These are phyloP conservation scores for Neoniphon sammara DNA, from an alignment of 2,797 vertebrate species.

Conservation along the genomic window DNA sequence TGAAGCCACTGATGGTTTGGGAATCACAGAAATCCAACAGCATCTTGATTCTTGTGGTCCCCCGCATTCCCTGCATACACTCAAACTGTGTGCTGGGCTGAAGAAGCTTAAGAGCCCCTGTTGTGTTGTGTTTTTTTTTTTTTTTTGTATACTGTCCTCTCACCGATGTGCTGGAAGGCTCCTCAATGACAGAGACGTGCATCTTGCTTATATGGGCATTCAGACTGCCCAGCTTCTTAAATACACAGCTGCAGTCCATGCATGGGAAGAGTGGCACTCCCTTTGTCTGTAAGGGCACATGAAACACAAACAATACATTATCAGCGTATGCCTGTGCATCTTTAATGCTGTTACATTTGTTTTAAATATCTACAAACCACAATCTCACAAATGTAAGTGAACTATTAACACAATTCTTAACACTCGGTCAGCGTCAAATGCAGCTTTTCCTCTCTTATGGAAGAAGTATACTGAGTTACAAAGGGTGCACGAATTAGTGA, in stretches of 20 bases:
- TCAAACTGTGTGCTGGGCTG: not conserved
- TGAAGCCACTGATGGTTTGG: no score
- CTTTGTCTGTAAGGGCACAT: slow-evolving; percentile 72
- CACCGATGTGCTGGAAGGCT: slow-evolving; percentile 78
- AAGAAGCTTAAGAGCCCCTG: not conserved
- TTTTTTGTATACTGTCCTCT: slow-evolving; percentile 36
- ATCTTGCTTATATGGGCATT: slow-evolving; percentile 99
- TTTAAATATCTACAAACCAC: no score
- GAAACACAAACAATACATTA: slow-evolving; percentile 16
- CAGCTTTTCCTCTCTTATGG: no score
- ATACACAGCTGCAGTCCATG: slow-evolving; percentile 97
- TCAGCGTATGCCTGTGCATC: not conserved
- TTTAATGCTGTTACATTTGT: not conserved
- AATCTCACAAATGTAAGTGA: no score
- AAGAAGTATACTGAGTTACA: not conserved
- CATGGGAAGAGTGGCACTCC: slow-evolving; percentile 84
- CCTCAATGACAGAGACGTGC: slow-evolving; percentile 90
- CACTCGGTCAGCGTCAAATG: no score
- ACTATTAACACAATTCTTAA: no score
- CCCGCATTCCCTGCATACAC: not conserved
- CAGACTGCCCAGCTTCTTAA: slow-evolving; percentile 96
- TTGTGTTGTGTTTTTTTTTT: not conserved
- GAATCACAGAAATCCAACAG: no score
- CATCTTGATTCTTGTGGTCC: not conserved
- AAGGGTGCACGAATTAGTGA: not conserved